Conservation (phyloP, 2,113 vertebrate species). For the Pluvianellus socialis region DNA sequence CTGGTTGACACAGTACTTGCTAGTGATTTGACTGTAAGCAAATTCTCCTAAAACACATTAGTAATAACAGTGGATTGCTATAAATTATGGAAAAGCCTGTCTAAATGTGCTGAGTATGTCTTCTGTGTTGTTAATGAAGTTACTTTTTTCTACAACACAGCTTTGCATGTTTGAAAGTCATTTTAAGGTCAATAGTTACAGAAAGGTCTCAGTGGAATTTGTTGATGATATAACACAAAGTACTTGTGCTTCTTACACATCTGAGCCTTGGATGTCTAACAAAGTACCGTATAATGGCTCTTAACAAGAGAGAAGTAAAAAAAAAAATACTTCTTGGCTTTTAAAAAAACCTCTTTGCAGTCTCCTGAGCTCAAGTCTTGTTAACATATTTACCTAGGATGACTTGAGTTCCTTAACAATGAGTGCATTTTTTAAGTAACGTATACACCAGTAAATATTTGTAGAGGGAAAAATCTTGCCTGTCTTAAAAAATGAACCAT, state of each 20-base stretch:
- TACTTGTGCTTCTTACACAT: not conserved
- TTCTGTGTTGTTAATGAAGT: not conserved
- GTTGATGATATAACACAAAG: not conserved
- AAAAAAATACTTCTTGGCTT: not conserved
- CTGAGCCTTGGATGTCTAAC: not conserved
- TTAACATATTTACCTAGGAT: not conserved
- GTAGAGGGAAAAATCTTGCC: not conserved
- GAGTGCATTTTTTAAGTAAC: not conserved
- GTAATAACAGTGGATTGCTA: not conserved
- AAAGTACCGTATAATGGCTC: not conserved
- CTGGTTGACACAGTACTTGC: not conserved
- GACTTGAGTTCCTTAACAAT: not conserved
- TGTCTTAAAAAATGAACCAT: not conserved
- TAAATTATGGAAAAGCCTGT: not conserved
- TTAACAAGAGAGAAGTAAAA: not conserved
- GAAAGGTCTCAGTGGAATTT: not conserved
- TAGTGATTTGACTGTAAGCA: not conserved
- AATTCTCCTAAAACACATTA: not conserved
- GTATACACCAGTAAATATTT: not conserved
- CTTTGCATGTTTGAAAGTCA: not conserved
- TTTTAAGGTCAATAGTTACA: not conserved
- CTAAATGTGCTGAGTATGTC: not conserved
- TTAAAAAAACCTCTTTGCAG: not conserved
- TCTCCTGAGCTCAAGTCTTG: not conserved
- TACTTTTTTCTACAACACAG: not conserved